Evolutionary conservation across 2,113 vertebrate species (phyloP), one percentile per base, ranked within the genome.

Genomic region (Fulica atra): DNA sequence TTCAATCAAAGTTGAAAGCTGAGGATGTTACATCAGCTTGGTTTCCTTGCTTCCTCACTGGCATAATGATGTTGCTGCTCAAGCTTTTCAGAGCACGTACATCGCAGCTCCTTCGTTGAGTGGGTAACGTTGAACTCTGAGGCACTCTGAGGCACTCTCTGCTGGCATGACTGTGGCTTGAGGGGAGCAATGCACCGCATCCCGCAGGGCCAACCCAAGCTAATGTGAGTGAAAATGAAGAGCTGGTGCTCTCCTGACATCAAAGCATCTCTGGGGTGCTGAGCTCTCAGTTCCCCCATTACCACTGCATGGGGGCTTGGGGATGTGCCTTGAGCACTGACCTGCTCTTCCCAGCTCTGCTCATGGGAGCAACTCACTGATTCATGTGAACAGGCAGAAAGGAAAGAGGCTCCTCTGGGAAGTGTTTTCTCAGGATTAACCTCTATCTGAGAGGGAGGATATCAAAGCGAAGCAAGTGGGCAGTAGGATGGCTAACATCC

Each of bases 341-440:
- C 38, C 73, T 31, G 71, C 63, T 59, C 24, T 23, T 73, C 73
- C 54, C 60, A 90, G 16, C 10, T 65, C 10, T 0, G 0, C 63
- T 29, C 20, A 4, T 0, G 0, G 23, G 19, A 65, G 10, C 44
- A 1, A 0, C 63, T 46, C 1, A 0, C 79, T 91, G 87, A 78
- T 42, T 64, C 77, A 23, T 25, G 19, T 2, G 51, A 63, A 83
- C 3, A 13, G 80, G 87, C 0, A 0, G 72, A 38, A 84, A 81
- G 54, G 28, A 83, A 56, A 85, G 17, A 57, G 35, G 16, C 59
- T 94, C 64, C 60, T 50, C 38, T 19, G 36, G 72, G 81, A 91
- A 60, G 20, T 2, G 33, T 79, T 63, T 70, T 33, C 81, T 74
- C 26, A 16, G 87, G 20, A 50, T 91, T 94, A 82, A 74, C 60